Evolutionary conservation across 1,140 invertebrate genomes (phyloP), one percentile per base, ranked within the genome.

Genomic region (Goniozus legneri): DNA sequence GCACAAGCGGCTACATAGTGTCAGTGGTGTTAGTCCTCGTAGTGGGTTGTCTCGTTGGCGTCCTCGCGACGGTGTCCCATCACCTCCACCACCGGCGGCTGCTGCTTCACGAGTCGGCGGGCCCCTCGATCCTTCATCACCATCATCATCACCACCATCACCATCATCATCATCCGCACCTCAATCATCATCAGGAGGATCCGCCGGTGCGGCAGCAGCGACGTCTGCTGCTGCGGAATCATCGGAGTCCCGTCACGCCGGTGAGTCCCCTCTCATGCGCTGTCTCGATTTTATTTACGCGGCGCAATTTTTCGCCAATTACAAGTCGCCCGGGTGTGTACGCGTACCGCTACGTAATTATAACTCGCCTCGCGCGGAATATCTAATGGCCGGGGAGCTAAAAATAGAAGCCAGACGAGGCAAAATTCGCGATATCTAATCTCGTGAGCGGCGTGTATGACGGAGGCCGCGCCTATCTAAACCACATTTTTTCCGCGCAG

Each of bases 41-140:
- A 63, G 60, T 71, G 49, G 67, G 67, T 45, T 62, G 63, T 54
- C 55, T 71, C 38, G 58, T 71, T 52, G 65, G 65, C 47, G 63
- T 70, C 52, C 59, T 71, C 58, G 67, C 68, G 52, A 67, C 65
- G 47, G 63, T 71, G 47, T 71, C 69, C 50, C 67, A 69, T 65
- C 69, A 69, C 63, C 57, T 69, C 47, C 69, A 65, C 63, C 67
- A 68, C 58, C 68, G 67, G 39, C 64, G 67, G 39, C 47, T 67
- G 46, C 56, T 67, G 42, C 55, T 57, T 51, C 58, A 67, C 44
- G 60, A 60, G 48, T 58, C 64, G 45, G 62, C 61, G 52, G 58
- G 60, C 22, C 21, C 52, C 34, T 57, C 61, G 42, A 69, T 69
- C 34, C 44, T 65, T 45, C 64, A 67, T 56, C 56, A 69, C 52